A percentile compares a stretch with the other conserved stretches of the same genome.
These are phyloP conservation scores for Macrophya alboannulata DNA, from an alignment of 2,888 invertebrate genomes.

Conservation along the genomic window DNA sequence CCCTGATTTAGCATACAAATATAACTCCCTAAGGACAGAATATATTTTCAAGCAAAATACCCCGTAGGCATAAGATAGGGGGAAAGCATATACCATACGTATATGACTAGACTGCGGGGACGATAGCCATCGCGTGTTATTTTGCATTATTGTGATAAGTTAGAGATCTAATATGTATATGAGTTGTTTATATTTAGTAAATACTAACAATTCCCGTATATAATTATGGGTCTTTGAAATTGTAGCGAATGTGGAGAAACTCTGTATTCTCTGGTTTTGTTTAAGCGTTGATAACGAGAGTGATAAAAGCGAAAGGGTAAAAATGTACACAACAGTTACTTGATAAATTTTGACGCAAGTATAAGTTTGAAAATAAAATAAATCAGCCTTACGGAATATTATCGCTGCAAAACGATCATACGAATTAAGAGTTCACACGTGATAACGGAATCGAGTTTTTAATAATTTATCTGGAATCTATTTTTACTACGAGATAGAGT, in stretches of 20 bases:
- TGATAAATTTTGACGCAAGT: slow-evolving; percentile 10
- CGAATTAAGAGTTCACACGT: neutral
- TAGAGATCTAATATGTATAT: neutral
- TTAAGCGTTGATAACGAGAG: neutral
- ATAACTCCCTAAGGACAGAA: too few species aligned
- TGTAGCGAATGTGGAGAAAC: neutral
- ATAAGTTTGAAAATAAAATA: neutral
- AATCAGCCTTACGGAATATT: neutral
- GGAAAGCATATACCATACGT: too few species aligned
- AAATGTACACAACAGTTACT: neutral
- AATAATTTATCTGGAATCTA: neutral
- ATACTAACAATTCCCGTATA: neutral
- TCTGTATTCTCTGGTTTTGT: neutral
- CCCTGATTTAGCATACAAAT: too few species aligned
- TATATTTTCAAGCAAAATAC: too few species aligned
- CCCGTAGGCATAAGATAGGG: too few species aligned
- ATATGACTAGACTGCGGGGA: too few species aligned
- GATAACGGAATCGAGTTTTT: too few species aligned
- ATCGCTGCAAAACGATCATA: neutral
- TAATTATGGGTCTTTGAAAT: neutral
- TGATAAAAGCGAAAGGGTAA: neutral
- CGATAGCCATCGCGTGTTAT: neutral
- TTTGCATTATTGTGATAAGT: neutral
- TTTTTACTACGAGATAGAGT: neutral
- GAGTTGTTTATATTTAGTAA: neutral